These are phyloP conservation scores for Aproaerema taeniolella DNA, from an alignment of 2,888 invertebrate genomes.

Conservation along the genomic window DNA sequence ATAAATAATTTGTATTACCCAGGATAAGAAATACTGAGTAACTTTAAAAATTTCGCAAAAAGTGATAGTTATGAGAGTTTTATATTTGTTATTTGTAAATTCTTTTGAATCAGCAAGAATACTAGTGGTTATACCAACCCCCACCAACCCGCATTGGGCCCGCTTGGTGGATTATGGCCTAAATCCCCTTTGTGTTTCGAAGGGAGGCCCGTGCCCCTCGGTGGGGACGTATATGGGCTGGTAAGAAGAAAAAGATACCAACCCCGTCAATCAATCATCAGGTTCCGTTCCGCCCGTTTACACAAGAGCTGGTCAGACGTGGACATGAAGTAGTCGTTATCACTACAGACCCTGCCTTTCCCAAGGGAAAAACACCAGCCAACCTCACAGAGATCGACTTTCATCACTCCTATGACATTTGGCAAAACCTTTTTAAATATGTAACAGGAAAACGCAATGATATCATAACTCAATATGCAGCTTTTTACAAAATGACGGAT, in stretches of 20 bases:
- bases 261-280: constrained; percentile 64
- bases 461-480: neutral
- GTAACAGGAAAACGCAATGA: constrained; percentile 19
- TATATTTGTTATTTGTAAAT: neutral
- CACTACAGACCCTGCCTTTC: constrained; percentile 51
- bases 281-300: constrained; percentile 50
- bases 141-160: too few species aligned
- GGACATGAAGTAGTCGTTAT: constrained; percentile 62
- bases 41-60: neutral
- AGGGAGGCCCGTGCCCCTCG: too few species aligned
- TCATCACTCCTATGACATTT: constrained; percentile 35
- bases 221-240: too few species aligned
- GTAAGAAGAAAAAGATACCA: too few species aligned
- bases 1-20: too few species aligned
- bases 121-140: constrained; percentile 43
- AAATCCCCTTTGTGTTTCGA: too few species aligned
- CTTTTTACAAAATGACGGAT: neutral
- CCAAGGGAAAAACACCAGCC: constrained; percentile 29
- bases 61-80: neutral
- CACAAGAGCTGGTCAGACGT: constrained; percentile 44
- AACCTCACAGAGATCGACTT: constrained; percentile 59
- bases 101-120: constrained; percentile 18
- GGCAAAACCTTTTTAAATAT: constrained; percentile 19
- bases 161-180: too few species aligned
- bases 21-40: too few species aligned